Base-by-base conservation (phyloP, 2,797 vertebrate genomes). In the Cheirogaleus major region DNA sequence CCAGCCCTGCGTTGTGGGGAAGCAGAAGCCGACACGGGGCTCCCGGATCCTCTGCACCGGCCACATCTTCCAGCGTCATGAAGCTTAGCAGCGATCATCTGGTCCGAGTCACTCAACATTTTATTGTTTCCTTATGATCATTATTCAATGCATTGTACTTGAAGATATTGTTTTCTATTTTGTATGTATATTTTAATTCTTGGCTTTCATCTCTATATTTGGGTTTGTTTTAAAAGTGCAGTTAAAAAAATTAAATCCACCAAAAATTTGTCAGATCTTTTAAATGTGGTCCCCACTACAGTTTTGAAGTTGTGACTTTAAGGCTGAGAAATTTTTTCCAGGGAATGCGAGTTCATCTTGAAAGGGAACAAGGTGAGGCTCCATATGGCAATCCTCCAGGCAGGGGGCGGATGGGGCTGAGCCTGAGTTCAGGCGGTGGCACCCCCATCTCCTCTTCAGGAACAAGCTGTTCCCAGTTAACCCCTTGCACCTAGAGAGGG, bases 81-180 rank as follows among this genome's bases (percentile, higher is more conserved):
- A 48, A 93, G 85, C 73, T 88, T n/a, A 63, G 75, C 48, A 11
- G 61, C 35, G 15, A 43, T 97, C 98, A 98, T 98, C 98, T 98
- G 98, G 98, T 98, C 85, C 32, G 91, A 95, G 96, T 95, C 96
- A 97, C 95, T 82, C 97, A 63, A 32, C 30, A 45, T 98, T 96
- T 98, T 98, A 99, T 99, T 98, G 95, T 98, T 99, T 98, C 98
- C 98, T 98, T 98, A 98, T 98, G 98, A 98, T 93, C 95, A 98
- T 98, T 98, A 93, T 98, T 98, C 95, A 79, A 50, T 96, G 98
- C 97, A 17, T 97, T 95, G 76, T 98, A 85, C 97, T 98, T 98
- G 96, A 91, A 84, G 69, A 96, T 98, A 96, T 97, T 98, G 98
- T 98, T 99, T 98, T 98, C 94, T 97, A 70, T 98, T 98, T 97